Evolutionary conservation across 2,113 vertebrate species (phyloP), one percentile per base, ranked within the genome.

Genomic region (Orycteropus afer): DNA sequence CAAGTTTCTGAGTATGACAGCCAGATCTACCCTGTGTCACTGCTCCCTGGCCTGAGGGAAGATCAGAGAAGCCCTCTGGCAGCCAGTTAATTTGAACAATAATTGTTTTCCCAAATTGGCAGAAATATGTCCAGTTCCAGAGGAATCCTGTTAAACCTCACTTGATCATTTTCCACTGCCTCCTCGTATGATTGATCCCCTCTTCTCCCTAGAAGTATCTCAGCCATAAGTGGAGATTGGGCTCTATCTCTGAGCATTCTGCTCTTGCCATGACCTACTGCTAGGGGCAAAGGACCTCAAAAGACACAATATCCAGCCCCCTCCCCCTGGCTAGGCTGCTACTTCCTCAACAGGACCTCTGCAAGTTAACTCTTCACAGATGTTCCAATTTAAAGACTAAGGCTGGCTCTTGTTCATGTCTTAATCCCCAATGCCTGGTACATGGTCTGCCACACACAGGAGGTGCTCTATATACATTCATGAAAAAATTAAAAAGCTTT

Each of bases 401-500:
- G 14, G 47, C 45, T 32, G 17, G 42, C 37, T 88, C 51, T 53
- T 84, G 10, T 40, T 59, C 13, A 51, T 22, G 45, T 45, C 47
- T 32, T 20, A 82, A 32, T 55, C 67, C 53, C 57, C 45, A 71
- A 12, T 40, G 83, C 89, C 79, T 74, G 32, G n/a, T 32, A 82
- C 37, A 2, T 1, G 17, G 83, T 20, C 8, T 77, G 59, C 10
- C 29, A 17, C 29, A 17, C 83, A 51, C 25, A 90, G 49, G 20
- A 86, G 22, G 37, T 12, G 7, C 76, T 74, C 63, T 45, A 32
- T 23, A 10, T 17, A 5, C 51, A 34, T 51, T 47, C 59, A 80
- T 67, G 42, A 89, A 91, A 37, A 86, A 20, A 82, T 9, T 37
- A 95, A 57, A 22, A 49, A 55, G 76, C n/a, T 55, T 78, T 37